Percentiles rank a stretch among this genome's conserved stretches.
phyloP scores from a whole-genome alignment of 2,888 invertebrate genomes.

The Meandrusa payeni region DNA sequence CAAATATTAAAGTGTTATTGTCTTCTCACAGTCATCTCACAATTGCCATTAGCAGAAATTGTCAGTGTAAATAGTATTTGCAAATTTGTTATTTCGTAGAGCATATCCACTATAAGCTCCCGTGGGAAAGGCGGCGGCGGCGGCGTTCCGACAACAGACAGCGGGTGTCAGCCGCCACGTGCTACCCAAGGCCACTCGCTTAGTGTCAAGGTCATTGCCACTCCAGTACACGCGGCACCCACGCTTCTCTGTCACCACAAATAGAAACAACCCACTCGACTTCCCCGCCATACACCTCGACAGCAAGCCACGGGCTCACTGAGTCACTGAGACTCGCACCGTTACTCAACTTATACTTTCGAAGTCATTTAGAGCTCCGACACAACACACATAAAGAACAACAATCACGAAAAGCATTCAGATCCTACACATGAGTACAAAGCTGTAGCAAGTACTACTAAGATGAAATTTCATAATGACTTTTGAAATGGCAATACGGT shows the following conservation, averaged over 20 bases:
- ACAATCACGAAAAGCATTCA: too few relatives aligned
- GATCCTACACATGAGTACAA: too few relatives aligned
- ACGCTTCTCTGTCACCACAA: constrained; percentile 79
- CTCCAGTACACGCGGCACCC: constrained; percentile 79
- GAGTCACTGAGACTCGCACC: constrained; percentile 16
- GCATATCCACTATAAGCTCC: constrained; percentile 75
- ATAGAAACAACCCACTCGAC: constrained; percentile 73
- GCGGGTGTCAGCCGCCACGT: constrained; percentile 81
- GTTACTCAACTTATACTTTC: not conserved
- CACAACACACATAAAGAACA: too few relatives aligned
- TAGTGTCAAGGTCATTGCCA: constrained; percentile 81
- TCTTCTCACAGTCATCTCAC: too few relatives aligned
- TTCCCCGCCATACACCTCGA: constrained; percentile 58
- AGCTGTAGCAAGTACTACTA: too few relatives aligned
- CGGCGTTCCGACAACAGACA: constrained; percentile 80
- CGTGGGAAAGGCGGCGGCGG: constrained; percentile 79
- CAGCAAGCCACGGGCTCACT: constrained; percentile 44
- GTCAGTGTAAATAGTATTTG: too few relatives aligned
- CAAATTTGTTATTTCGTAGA: constrained; percentile 27
- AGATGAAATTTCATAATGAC: too few relatives aligned
- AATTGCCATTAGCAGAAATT: too few relatives aligned
- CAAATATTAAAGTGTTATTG: too few relatives aligned
- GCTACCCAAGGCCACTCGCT: constrained; percentile 81
- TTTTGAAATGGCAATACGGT: too few relatives aligned
- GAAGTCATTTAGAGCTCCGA: too few relatives aligned